phyloP scores from a whole-genome alignment of 2,888 invertebrate species.

The Ophioninae sp. region DNA sequence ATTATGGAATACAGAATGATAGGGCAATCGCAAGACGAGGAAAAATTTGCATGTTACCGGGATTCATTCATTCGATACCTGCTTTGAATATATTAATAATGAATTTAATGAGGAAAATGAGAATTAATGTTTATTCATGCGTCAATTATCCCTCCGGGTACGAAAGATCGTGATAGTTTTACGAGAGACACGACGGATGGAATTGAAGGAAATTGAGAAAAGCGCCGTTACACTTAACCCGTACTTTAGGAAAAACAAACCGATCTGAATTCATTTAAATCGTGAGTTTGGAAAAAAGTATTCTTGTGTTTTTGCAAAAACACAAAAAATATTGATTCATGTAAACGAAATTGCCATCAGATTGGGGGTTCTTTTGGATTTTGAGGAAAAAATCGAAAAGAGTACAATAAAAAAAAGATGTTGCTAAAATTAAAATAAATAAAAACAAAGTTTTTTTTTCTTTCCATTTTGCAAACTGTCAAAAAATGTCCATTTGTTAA shows the following conservation, averaged over 20 bases:
- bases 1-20: slow-evolving; percentile 56
- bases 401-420: no score
- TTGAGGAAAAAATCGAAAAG: no score
- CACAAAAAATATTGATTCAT: neutral
- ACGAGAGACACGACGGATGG: slow-evolving; percentile 54
- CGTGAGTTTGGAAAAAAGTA: neutral
- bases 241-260: neutral
- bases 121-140: slow-evolving; percentile 73
- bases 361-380: neutral
- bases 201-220: slow-evolving; percentile 33
- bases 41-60: slow-evolving; percentile 72
- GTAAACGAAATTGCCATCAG: neutral
- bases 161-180: slow-evolving; percentile 65
- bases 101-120: slow-evolving; percentile 75
- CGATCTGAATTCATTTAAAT: neutral
- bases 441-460: no score
- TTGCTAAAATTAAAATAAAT: no score
- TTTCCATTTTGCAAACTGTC: no score
- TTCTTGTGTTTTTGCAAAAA: neutral
- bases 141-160: slow-evolving; percentile 67
- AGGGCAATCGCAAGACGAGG: slow-evolving; percentile 60
- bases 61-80: slow-evolving; percentile 74
- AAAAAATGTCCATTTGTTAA: no score
- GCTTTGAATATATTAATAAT: slow-evolving; percentile 76
- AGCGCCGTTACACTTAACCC: neutral